Evolutionary conservation across 2,888 invertebrate species (phyloP).

Genomic region (Caenorhabditis afra): DNA sequence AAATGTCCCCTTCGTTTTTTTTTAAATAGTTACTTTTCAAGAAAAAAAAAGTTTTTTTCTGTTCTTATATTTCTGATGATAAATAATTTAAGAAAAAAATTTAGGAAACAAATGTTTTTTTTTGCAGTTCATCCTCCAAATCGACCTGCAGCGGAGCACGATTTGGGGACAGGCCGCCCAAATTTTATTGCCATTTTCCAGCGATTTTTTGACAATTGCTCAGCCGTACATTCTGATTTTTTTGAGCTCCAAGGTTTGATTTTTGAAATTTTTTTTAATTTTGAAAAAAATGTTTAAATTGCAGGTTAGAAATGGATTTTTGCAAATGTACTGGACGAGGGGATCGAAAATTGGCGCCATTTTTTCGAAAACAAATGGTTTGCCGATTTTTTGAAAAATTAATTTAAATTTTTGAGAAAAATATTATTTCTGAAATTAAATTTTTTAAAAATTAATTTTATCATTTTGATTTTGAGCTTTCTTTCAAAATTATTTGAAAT

Average conservation of each 20-base stretch:
- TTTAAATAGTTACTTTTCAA: not conserved
- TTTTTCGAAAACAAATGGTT: conserved; percentile 32
- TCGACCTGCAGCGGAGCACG: conserved; percentile 14
- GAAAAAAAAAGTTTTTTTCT: conserved; percentile 1
- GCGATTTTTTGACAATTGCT: conserved; percentile 40
- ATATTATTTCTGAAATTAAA: conserved; percentile 5
- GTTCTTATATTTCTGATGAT: not conserved
- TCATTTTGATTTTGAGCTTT: no score
- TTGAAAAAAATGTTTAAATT: conserved; percentile 5
- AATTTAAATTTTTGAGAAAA: conserved; percentile 6
- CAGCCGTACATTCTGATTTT: conserved; percentile 33
- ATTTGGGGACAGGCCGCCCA: conserved; percentile 30
- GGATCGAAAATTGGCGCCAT: not conserved
- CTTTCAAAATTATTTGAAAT: conserved; percentile 14
- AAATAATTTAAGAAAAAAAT: no score
- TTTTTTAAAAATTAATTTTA: no score
- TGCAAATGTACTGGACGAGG: conserved; percentile 26
- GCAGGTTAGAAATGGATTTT: conserved; percentile 29
- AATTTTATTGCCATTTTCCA: conserved; percentile 37
- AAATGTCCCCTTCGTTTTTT: no score
- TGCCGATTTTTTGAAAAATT: not conserved
- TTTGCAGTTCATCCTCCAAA: conserved; percentile 36
- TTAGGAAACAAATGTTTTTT: no score
- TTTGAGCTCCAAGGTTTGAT: conserved; percentile 32
- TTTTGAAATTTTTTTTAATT: conserved; percentile 1